Conservation (phyloP, 2,888 invertebrate genomes). For the Hypercompe scribonia region DNA sequence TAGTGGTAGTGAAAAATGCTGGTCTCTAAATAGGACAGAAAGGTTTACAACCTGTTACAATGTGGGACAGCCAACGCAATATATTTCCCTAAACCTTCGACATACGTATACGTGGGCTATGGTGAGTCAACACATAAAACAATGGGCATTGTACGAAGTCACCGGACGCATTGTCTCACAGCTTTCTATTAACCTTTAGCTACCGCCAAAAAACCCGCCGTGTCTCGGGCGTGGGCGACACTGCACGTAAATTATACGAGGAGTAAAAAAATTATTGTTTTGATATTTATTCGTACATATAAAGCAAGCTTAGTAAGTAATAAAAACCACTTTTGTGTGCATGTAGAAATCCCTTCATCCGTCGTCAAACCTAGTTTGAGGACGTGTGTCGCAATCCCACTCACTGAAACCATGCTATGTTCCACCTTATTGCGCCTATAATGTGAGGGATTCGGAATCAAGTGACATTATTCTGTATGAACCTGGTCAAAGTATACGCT, state of each 20-base stretch:
- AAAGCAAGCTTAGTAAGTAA: not conserved
- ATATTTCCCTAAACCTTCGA: conserved; percentile 4
- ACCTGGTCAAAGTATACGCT: no score
- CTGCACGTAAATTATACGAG: not conserved
- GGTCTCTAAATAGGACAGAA: no score
- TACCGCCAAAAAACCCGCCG: conserved; percentile 63
- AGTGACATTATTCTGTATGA: no score
- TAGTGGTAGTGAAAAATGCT: no score
- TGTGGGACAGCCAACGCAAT: not conserved
- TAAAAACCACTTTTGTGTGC: not conserved
- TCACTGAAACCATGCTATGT: not conserved
- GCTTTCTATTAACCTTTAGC: conserved; percentile 78
- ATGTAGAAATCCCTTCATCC: no score
- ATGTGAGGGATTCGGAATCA: no score
- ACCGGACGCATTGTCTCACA: conserved; percentile 70
- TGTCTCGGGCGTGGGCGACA: conserved; percentile 22
- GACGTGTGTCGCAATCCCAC: not conserved
- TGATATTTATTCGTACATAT: not conserved
- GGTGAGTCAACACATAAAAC: conserved; percentile 65
- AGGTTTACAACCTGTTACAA: not conserved
- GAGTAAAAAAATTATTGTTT: not conserved
- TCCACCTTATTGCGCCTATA: no score
- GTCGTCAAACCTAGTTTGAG: no score
- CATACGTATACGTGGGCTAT: conserved; percentile 36
- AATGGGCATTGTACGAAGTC: conserved; percentile 68